Percentiles rank a stretch among this genome's conserved stretches.
Conservation (phyloP, 2,888 invertebrate species). For the Syrista parreyssii region DNA sequence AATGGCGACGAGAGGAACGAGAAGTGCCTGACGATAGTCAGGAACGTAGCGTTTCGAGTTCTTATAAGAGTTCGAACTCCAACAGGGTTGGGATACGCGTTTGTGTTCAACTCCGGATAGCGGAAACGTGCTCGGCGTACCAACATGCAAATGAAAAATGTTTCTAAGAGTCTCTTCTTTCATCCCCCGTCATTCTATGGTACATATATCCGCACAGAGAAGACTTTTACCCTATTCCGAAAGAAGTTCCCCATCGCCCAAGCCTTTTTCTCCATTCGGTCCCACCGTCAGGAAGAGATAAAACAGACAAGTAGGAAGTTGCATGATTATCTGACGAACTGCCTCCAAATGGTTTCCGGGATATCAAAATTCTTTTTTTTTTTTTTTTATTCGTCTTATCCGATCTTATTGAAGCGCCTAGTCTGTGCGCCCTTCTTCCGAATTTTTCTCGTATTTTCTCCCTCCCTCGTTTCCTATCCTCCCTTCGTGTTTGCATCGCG, state of each 20-base stretch:
- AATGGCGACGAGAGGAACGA: slow-evolving; percentile 25
- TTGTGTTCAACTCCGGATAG: slow-evolving; percentile 40
- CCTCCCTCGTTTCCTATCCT: too few species aligned
- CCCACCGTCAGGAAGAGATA: slow-evolving; percentile 36
- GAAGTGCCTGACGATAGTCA: slow-evolving; percentile 10
- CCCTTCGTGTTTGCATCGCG: too few species aligned
- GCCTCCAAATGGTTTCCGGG: slow-evolving; percentile 26
- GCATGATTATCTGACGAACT: slow-evolving; percentile 29
- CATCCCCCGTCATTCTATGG: slow-evolving; percentile 20
- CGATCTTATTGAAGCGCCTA: too few species aligned
- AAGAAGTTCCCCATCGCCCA: not conserved
- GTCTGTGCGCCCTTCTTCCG: too few species aligned
- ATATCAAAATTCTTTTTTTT: not conserved
- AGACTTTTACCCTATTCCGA: too few species aligned
- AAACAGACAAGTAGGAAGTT: slow-evolving; percentile 1
- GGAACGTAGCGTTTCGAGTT: slow-evolving; percentile 9
- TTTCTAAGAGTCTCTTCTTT: slow-evolving; percentile 30
- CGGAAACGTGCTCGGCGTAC: slow-evolving; percentile 44
- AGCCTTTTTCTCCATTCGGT: too few species aligned
- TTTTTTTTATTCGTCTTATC: slow-evolving; percentile 1
- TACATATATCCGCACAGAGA: not conserved
- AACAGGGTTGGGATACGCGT: slow-evolving; percentile 14
- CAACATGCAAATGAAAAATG: slow-evolving; percentile 42
- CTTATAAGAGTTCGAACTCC: slow-evolving; percentile 19
- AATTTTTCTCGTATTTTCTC: too few species aligned